A percentile compares a stretch with the other conserved stretches of the same genome.
Evolutionary conservation across 1,140 invertebrate genomes (phyloP).

Genomic region (Brachionus manjavacas): DNA sequence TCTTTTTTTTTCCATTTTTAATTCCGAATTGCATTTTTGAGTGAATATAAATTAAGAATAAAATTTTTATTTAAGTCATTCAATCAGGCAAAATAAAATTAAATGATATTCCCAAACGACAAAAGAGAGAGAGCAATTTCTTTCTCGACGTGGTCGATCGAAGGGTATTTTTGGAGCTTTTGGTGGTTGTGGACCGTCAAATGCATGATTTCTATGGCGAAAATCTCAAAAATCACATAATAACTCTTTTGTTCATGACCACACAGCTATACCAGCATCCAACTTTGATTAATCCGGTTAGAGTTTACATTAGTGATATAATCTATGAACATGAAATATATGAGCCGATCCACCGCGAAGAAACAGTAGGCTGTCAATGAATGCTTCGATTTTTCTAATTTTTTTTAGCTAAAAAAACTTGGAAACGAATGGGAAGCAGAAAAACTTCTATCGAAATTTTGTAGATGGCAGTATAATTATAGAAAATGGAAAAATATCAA

Average conservation of each 20-base stretch:
- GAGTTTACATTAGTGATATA: slow-evolving; percentile 77
- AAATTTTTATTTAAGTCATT: not conserved
- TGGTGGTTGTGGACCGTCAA: slow-evolving; percentile 78
- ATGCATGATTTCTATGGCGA: slow-evolving; percentile 67
- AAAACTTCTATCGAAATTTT: slow-evolving; percentile 1
- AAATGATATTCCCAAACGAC: not conserved
- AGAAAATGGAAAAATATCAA: not conserved
- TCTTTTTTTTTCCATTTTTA: not conserved
- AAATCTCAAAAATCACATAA: slow-evolving; percentile 65
- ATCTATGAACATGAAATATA: slow-evolving; percentile 66
- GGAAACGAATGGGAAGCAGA: slow-evolving; percentile 20
- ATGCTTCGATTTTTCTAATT: not conserved
- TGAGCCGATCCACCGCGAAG: not conserved
- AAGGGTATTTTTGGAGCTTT: slow-evolving; percentile 74
- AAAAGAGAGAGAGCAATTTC: not conserved
- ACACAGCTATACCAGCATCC: slow-evolving; percentile 71
- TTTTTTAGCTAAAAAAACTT: not conserved
- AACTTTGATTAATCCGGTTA: slow-evolving; percentile 80
- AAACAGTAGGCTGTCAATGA: not conserved
- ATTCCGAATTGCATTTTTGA: not conserved
- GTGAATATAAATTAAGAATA: not conserved
- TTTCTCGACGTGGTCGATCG: slow-evolving; percentile 58
- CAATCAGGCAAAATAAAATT: not conserved
- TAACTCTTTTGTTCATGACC: slow-evolving; percentile 81
- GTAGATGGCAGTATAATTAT: slow-evolving; percentile 35